A percentile compares a stretch with the other conserved stretches of the same genome.
phyloP scores from a whole-genome alignment of 2,113 vertebrate species.

The Hepsetus odoe region DNA sequence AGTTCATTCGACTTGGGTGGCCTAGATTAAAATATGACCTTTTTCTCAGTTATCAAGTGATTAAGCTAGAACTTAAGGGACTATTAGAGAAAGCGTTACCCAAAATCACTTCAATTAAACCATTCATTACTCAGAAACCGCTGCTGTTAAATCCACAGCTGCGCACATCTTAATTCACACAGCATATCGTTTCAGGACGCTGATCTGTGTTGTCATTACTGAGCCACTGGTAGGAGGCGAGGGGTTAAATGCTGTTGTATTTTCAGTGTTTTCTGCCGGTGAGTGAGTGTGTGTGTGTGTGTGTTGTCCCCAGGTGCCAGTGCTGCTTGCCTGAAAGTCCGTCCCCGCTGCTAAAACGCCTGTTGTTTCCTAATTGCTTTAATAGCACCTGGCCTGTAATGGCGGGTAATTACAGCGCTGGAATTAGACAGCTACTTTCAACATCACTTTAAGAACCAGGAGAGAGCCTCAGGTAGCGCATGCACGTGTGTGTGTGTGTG shows the following conservation, averaged over 20 bases:
- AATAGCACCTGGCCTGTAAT: slow-evolving; percentile 80
- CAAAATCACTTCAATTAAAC: too few species aligned
- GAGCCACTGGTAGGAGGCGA: slow-evolving; percentile 33
- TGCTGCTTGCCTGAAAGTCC: slow-evolving; percentile 31
- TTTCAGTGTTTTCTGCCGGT: not conserved
- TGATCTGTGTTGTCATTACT: not conserved
- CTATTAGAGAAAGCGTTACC: too few species aligned
- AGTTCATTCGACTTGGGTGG: too few species aligned
- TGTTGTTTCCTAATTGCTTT: slow-evolving; percentile 79
- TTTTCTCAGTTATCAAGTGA: too few species aligned
- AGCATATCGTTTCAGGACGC: not conserved
- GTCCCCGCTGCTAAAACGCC: slow-evolving; percentile 58
- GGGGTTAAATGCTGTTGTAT: slow-evolving; percentile 66
- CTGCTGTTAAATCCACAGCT: not conserved
- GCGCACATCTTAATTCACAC: not conserved
- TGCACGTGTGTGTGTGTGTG: slow-evolving; percentile 44
- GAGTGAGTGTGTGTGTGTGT: too few species aligned
- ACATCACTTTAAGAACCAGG: slow-evolving; percentile 71
- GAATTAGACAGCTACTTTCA: slow-evolving; percentile 79
- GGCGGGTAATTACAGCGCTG: slow-evolving; percentile 76
- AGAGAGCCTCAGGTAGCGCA: slow-evolving; percentile 70
- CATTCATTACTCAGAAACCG: too few species aligned
- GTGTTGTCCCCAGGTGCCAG: slow-evolving; percentile 39
- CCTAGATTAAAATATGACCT: too few species aligned
- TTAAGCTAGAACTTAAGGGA: too few species aligned